Evolutionary conservation across 2,113 vertebrate species (phyloP), one percentile per base, ranked within the genome.

Genomic region (Corydoras maculifer): DNA sequence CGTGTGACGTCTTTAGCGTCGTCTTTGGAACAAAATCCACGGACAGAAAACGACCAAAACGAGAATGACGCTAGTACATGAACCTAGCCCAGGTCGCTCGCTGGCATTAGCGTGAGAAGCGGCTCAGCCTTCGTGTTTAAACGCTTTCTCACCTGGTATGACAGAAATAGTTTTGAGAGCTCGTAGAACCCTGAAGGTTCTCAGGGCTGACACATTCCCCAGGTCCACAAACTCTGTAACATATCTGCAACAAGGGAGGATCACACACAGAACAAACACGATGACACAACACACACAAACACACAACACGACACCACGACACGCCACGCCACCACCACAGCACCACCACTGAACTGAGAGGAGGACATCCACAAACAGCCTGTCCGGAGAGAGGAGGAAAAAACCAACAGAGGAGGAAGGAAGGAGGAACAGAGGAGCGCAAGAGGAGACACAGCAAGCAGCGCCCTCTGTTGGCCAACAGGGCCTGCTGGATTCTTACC

Each of bases 171-270:
- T 99, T 97, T 99, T 99, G 93, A 99, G 93, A 92, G 97, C 97
- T 98, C 97, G 95, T 92, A 99, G 95, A 97, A 99, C 97, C 94
- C 97, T 98, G 97, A 99, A 99, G 88, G 97, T 99, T 98, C 96
- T 98, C 93, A 99, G 93, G 90, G 96, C 97, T 91, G 96, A 98
- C 89, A 99, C 97, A 96, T 99, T 99, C 87, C 97, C 97, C 88
- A 99, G 94, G 92, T 99, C 97, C 94, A 99, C 96, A 98, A 99
- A 99, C 92, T 98, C 96, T 94, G 97, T 98, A 91, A 99, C 90
- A 95, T 99, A 99, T 97, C 97, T 99, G 95, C 86, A 98, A 96
- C 87, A 83, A 88, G 91, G 95, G 94, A 93, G 96, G 95, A 94
- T 92, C 92, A 98, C 93, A 97, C 94, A 95, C 89, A 96, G 93